Base-by-base conservation (phyloP, 2,113 vertebrate genomes). In the Oreochromis spilurus region DNA sequence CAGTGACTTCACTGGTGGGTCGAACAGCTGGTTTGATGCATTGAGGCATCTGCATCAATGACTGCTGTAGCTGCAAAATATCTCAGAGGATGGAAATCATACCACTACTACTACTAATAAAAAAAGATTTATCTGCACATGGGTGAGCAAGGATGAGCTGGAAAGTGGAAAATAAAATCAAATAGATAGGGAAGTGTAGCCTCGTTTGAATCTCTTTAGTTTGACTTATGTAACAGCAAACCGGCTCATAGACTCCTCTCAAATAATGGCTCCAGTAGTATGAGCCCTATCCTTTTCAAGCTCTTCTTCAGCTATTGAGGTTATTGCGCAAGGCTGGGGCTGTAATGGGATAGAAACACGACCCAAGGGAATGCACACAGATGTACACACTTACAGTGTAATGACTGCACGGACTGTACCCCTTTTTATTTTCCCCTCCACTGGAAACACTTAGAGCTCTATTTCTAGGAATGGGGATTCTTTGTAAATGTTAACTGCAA, bases 311-410 rank as follows among this genome's bases (percentile, higher is more conserved):
- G 81, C 50, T 81, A 21, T 91, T 84, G 87, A 89, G 67, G 78
- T 92, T 87, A 87, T 90, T 93, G 84, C 52, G 5, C 79, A 52
- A 70, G 87, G 82, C 75, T 82, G 84, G 79, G 16, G 72, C 84
- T 80, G 77, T 86, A 88, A 89, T 88, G 86, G 79, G 91, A 92
- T 55, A 85, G 85, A 94, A 94, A 92, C 89, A 81, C 19, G 57
- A 87, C 85, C 83, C 82, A 40, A 31, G 91, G 92, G 88, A 94
- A 77, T 38, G 19, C 38, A 45, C 83, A 81, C 82, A 91, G 82
- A 85, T 57, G 82, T 84, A 83, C 75, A 85, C 86, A 79, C 86
- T 92, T 87, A 70, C 88, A 89, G 50, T 38, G 84, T 85, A 84
- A 93, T 89, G 85, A 93, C 85, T 82, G 82, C 84, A 85, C 40